Evolutionary conservation across 1,140 invertebrate species (phyloP), one percentile per base, ranked within the genome.

Genomic region (Aleiodes sp.): DNA sequence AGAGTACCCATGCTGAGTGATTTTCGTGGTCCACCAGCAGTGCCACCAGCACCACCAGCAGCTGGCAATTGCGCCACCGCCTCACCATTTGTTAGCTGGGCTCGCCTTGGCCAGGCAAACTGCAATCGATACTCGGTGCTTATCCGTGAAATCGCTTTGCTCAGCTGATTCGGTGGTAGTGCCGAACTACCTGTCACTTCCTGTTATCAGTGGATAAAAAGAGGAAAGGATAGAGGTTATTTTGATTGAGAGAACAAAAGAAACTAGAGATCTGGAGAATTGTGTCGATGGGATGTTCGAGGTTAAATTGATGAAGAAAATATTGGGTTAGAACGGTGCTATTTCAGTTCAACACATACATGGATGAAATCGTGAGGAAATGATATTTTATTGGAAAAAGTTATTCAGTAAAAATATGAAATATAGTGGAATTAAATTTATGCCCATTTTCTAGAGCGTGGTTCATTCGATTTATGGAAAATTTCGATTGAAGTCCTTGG

Each of bases 41-140:
- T 78, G 3, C 82, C 86, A 70, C 84, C 86, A 70, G 79, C 78
- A 52, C 74, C 76, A 69, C 83, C 84, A 33, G 82, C 85, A 62
- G 84, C 80, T 71, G 82, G 78, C 65, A 82, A 80, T 76, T 83
- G 78, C 72, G 85, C 86, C 35, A 87, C 80, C 3, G 81, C 79
- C 46, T 88, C 89, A 66, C 91, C 92, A 79, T 92, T 91, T 10
- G 80, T 84, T 63, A 86, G 60, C 59, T 84, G 84, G 1, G 81
- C 71, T 73, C 83, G 76, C 68, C 79, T 84, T 74, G 93, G 93
- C 93, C 93, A 95, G 69, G 94, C 93, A 85, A 94, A 96, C 88
- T 96, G 94, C 77, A 94, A 89, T 73, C 93, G 89, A 87, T 96
- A 95, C 87, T 95, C 94, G 72, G 94, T 94, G 87, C 92, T 93